Evolutionary conservation across 2,888 invertebrate genomes (phyloP).

Genomic region (Drosophila colorata): DNA sequence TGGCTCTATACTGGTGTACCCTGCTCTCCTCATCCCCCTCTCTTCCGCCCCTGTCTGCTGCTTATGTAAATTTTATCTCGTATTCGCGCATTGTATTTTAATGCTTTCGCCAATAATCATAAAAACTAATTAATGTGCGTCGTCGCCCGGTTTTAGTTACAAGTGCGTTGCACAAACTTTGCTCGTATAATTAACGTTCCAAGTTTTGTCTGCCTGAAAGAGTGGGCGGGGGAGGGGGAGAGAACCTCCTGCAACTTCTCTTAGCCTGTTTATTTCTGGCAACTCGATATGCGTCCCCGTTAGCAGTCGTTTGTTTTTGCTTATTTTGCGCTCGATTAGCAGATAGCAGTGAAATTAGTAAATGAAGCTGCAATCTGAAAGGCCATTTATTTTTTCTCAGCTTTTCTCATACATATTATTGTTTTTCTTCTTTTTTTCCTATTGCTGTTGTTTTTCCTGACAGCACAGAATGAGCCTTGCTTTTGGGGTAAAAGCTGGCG

Average conservation of each 20-base stretch:
- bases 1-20: conserved; percentile 8
- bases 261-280: conserved; percentile 28
- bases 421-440: conserved; percentile 1
- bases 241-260: neutral
- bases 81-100: conserved; percentile 71
- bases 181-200: conserved; percentile 75
- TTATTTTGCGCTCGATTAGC: conserved; percentile 81
- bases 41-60: neutral
- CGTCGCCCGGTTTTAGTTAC: conserved; percentile 69
- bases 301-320: conserved; percentile 67
- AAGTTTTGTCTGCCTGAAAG: conserved; percentile 44
- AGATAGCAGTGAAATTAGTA: conserved; percentile 79
- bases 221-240: too few relatives aligned
- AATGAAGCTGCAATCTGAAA: conserved; percentile 81
- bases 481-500: conserved; percentile 6
- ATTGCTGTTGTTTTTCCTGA: conserved; percentile 2
- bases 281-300: conserved; percentile 56
- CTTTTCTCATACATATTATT: conserved; percentile 14
- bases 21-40: too few relatives aligned
- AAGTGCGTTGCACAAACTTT: conserved; percentile 72
- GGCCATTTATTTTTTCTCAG: conserved; percentile 69
- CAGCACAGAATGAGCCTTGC: conserved; percentile 10
- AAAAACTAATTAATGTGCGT: conserved; percentile 80
- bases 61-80: conserved; percentile 63
- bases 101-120: conserved; percentile 78